Evolutionary conservation across 1,140 invertebrate species (phyloP).

Genomic region (Coelopa frigida): DNA sequence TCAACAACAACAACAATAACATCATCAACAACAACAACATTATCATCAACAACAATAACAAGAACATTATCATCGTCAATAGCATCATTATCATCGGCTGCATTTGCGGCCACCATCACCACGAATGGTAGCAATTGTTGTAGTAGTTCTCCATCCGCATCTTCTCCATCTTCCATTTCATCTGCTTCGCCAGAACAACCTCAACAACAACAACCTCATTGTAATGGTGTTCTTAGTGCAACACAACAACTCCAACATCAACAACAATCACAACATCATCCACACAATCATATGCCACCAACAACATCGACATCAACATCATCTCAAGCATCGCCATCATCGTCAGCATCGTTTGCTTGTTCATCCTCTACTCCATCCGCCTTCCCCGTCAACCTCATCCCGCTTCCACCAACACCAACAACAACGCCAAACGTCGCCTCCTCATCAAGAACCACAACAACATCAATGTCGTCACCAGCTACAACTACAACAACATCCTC

Average conservation of each 20-base stretch:
- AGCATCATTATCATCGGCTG: slow-evolving; percentile 10
- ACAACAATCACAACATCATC: too few species aligned
- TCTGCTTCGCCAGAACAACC: not conserved
- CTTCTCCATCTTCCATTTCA: slow-evolving; percentile 7
- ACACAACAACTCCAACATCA: not conserved
- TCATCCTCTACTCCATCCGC: slow-evolving; percentile 15
- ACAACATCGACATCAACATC: slow-evolving; percentile 12
- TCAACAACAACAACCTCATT: not conserved
- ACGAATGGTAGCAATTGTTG: too few species aligned
- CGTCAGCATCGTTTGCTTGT: slow-evolving; percentile 12
- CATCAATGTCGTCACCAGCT: too few species aligned
- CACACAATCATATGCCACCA: not conserved
- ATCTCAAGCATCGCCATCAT: slow-evolving; percentile 6
- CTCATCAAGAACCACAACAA: not conserved
- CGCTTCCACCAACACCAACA: slow-evolving; percentile 1
- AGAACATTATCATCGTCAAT: slow-evolving; percentile 9
- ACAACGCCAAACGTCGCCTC: not conserved
- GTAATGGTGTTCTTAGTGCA: not conserved
- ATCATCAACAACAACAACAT: too few species aligned
- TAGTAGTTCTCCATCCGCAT: slow-evolving; percentile 5
- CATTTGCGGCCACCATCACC: slow-evolving; percentile 1
- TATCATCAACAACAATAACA: slow-evolving; percentile 3
- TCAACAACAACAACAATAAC: not conserved
- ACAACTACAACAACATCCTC: slow-evolving; percentile 9
- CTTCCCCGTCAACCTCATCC: not conserved